A percentile compares a stretch with the other conserved stretches of the same genome.
Conservation (phyloP, 2,888 invertebrate species). For the Agrochola litura region DNA sequence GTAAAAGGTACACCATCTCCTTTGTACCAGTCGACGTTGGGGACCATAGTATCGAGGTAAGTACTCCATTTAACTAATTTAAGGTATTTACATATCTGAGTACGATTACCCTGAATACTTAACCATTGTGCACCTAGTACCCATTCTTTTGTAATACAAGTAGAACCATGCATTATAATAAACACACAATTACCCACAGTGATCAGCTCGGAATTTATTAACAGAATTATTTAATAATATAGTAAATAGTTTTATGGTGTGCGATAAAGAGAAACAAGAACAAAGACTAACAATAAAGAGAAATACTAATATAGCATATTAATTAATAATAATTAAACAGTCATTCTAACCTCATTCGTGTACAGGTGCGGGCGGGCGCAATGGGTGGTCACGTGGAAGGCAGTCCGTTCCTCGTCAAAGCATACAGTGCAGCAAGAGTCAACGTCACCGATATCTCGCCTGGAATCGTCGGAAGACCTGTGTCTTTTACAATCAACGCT, state of each 20-base stretch:
- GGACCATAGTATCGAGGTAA: slow-evolving; percentile 97
- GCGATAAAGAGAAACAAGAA: no score
- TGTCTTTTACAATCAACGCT: slow-evolving; percentile 97
- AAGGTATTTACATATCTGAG: background rate
- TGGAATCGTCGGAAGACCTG: slow-evolving; percentile 97
- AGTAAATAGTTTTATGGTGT: background rate
- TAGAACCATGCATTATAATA: no score
- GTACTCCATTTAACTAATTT: slow-evolving; percentile 50
- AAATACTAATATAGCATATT: no score
- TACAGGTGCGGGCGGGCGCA: slow-evolving; percentile 86
- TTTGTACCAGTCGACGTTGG: slow-evolving; percentile 97
- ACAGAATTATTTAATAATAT: background rate
- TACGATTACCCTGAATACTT: no score
- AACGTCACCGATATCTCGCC: slow-evolving; percentile 98
- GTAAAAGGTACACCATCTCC: slow-evolving; percentile 91
- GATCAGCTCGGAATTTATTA: background rate
- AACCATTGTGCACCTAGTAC: no score
- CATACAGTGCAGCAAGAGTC: slow-evolving; percentile 98
- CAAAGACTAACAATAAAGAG: no score
- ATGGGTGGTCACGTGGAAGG: slow-evolving; percentile 96
- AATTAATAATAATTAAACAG: no score
- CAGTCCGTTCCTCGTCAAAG: slow-evolving; percentile 98
- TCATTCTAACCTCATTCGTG: no score
- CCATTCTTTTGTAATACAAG: no score
- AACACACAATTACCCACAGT: no score